Evolutionary conservation across 37 sponge, comb jelly and placozoan genomes (phyloP).

Genomic region (Spongilla lacustris): DNA sequence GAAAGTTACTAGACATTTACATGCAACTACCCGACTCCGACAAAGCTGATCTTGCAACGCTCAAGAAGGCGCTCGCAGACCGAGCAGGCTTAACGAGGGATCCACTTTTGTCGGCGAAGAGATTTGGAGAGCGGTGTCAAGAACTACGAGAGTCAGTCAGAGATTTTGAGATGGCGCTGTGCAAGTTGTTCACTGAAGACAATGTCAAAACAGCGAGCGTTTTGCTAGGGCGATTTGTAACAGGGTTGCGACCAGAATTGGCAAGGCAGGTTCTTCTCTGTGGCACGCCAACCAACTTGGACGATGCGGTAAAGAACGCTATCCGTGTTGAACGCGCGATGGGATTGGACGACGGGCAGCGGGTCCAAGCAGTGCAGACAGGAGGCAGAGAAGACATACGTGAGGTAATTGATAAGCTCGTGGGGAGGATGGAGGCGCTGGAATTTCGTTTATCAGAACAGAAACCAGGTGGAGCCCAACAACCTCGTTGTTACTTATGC

Average conservation of each 20-base stretch:
- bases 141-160: constrained; percentile 23
- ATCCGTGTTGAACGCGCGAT: constrained; percentile 15
- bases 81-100: constrained; percentile 7
- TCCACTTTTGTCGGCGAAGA: constrained; percentile 22
- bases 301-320: constrained; percentile 27
- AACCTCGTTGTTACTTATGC: constrained; percentile 17
- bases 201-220: constrained; percentile 9
- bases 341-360: neutral
- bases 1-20: constrained; percentile 29
- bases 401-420: constrained; percentile 7
- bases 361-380: constrained; percentile 5
- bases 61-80: constrained; percentile 14
- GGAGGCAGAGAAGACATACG: neutral
- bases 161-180: constrained; percentile 21
- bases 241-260: constrained; percentile 25
- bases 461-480: constrained; percentile 8
- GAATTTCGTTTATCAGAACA: constrained; percentile 6
- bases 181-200: constrained; percentile 25
- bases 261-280: constrained; percentile 13
- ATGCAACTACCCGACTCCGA: constrained; percentile 16
- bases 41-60: constrained; percentile 2
- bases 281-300: constrained; percentile 18
- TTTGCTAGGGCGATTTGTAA: constrained; percentile 33
- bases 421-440: constrained; percentile 2
- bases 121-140: constrained; percentile 18